These are phyloP conservation scores for Bombyx huttoni DNA, from an alignment of 2,888 invertebrate species.

Conservation along the genomic window DNA sequence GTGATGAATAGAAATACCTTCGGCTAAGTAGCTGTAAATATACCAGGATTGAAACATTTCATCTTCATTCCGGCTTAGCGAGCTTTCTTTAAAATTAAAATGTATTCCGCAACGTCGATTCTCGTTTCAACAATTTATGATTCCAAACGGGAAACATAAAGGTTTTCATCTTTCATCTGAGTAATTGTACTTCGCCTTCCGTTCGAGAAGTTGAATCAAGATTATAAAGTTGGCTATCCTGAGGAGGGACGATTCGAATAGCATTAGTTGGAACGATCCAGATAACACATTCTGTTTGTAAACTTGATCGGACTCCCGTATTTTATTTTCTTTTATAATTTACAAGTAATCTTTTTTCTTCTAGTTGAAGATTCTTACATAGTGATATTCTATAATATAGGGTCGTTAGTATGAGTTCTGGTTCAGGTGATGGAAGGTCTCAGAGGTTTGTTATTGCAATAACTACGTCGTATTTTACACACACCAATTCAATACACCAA, in stretches of 20 bases:
- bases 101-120: neutral
- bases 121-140: conserved; percentile 2
- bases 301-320: conserved; percentile 17
- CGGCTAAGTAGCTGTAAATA: conserved; percentile 13
- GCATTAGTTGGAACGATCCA: conserved; percentile 33
- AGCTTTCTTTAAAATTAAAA: conserved; percentile 4
- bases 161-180: conserved; percentile 13
- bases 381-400: too few relatives aligned
- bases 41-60: conserved; percentile 9
- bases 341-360: neutral
- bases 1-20: conserved; percentile 17
- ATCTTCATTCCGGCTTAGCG: conserved; percentile 1
- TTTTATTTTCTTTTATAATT: neutral
- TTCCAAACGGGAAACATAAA: conserved; percentile 6
- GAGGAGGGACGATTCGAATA: conserved; percentile 28
- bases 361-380: too few relatives aligned
- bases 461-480: too few relatives aligned
- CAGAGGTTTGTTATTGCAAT: too few relatives aligned
- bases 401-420: too few relatives aligned
- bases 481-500: too few relatives aligned
- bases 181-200: conserved; percentile 34
- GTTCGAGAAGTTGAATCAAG: conserved; percentile 41
- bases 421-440: too few relatives aligned
- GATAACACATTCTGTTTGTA: conserved; percentile 42
- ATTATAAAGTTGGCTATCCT: conserved; percentile 43